Evolutionary conservation across 2,888 invertebrate genomes (phyloP).

Genomic region (Caenorhabditis doughertyi): DNA sequence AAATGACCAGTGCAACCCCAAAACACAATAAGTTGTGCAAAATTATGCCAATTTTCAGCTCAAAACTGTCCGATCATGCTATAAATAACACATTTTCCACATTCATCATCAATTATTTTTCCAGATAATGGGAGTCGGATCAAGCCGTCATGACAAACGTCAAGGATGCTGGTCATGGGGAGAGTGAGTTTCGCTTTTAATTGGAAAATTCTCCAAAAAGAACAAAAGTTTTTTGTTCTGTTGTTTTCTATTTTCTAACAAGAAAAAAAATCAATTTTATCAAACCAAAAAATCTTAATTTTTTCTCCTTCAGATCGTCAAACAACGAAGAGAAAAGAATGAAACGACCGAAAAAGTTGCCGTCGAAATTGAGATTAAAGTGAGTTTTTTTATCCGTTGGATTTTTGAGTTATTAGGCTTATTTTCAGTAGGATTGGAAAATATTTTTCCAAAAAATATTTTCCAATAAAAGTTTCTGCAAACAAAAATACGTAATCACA

Average conservation of each 20-base stretch:
- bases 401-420: neutral
- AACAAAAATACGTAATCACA: too few species aligned
- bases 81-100: neutral
- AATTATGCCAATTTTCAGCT: too few species aligned
- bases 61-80: too few species aligned
- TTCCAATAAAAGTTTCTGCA: neutral
- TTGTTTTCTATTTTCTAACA: neutral
- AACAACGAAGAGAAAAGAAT: constrained; percentile 44
- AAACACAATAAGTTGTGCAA: too few species aligned
- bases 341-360: constrained; percentile 59
- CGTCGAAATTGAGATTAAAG: constrained; percentile 55
- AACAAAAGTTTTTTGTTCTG: constrained; percentile 1
- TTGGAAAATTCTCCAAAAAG: neutral
- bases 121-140: constrained; percentile 59
- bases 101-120: neutral
- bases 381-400: constrained; percentile 44
- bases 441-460: too few species aligned
- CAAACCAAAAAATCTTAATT: constrained; percentile 11
- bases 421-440: too few species aligned
- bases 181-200: constrained; percentile 35
- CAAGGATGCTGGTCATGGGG: constrained; percentile 62
- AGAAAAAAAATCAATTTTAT: constrained; percentile 6
- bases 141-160: constrained; percentile 62
- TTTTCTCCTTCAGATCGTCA: constrained; percentile 32
- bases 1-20: too few species aligned